These are phyloP conservation scores for Dicyema japonicum DNA, from an alignment of 1,140 invertebrate genomes.

Conservation along the genomic window DNA sequence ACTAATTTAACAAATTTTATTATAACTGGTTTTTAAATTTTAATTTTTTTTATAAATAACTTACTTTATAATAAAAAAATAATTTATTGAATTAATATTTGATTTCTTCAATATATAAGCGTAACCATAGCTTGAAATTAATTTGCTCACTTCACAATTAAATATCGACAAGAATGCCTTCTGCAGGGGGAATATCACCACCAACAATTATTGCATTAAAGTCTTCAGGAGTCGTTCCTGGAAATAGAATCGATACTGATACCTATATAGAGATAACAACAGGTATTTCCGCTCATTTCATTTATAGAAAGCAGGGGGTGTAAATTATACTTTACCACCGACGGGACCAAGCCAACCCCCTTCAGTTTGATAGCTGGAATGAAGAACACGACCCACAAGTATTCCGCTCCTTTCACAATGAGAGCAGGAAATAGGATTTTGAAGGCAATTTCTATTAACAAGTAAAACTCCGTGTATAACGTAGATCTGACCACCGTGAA, in stretches of 20 bases:
- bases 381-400: constrained; percentile 14
- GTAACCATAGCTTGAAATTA: too few species aligned
- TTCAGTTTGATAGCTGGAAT: constrained; percentile 13
- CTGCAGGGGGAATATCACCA: constrained; percentile 15
- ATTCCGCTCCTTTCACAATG: constrained; percentile 15
- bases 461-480: constrained; percentile 8
- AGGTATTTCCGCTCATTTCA: constrained; percentile 4
- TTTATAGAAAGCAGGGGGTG: constrained; percentile 12
- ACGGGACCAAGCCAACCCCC: constrained; percentile 17
- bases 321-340: constrained; percentile 18
- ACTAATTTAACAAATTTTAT: too few species aligned
- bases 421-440: constrained; percentile 15
- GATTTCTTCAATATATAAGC: too few species aligned
- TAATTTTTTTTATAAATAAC: too few species aligned
- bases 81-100: too few species aligned
- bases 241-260: constrained; percentile 10
- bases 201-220: constrained; percentile 13
- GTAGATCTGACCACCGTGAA: background rate
- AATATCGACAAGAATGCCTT: constrained; percentile 12
- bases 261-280: constrained; percentile 11
- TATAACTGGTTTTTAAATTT: too few species aligned
- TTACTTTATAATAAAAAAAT: too few species aligned
- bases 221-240: constrained; percentile 7
- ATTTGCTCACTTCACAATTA: too few species aligned
- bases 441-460: constrained; percentile 13